Evolutionary conservation across 2,797 vertebrate genomes (phyloP).

Genomic region (Sphenodon punctatus): DNA sequence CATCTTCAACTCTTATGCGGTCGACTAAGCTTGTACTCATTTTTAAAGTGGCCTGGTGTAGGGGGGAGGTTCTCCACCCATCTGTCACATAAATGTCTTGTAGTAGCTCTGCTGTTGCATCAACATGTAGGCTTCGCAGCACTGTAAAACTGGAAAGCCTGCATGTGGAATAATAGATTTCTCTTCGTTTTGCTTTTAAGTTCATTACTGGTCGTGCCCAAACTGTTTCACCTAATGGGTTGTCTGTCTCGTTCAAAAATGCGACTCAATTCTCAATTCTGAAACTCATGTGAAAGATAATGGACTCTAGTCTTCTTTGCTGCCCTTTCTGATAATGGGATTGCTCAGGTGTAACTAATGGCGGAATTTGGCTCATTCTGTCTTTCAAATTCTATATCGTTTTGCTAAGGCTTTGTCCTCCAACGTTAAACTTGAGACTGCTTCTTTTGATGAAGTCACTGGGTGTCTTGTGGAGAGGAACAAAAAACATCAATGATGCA

Average conservation of each 20-base stretch:
- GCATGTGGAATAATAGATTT: neutral
- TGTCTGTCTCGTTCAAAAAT: neutral
- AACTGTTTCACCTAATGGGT: fast-evolving
- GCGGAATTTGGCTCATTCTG: slow-evolving; percentile 8
- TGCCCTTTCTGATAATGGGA: neutral
- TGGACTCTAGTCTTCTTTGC: neutral
- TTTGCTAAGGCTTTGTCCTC: neutral
- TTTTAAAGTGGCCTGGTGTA: too few relatives aligned
- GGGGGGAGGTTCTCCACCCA: too few relatives aligned
- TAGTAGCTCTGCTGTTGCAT: neutral
- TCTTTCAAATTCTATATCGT: fast-evolving
- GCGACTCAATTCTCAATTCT: neutral
- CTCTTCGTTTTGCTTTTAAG: slow-evolving; percentile 12
- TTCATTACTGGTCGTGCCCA: neutral
- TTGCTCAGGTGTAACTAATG: neutral
- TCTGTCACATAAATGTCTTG: neutral
- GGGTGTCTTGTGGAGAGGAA: too few relatives aligned
- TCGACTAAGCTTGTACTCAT: too few relatives aligned
- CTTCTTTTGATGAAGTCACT: neutral
- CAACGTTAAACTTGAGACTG: neutral
- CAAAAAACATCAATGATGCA: neutral
- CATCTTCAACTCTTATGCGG: too few relatives aligned
- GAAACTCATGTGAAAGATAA: fast-evolving
- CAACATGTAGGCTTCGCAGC: fast-evolving
- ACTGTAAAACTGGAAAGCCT: neutral